Evolutionary conservation across 2,113 vertebrate genomes (phyloP), one percentile per base, ranked within the genome.

Genomic region (Orycteropus afer): DNA sequence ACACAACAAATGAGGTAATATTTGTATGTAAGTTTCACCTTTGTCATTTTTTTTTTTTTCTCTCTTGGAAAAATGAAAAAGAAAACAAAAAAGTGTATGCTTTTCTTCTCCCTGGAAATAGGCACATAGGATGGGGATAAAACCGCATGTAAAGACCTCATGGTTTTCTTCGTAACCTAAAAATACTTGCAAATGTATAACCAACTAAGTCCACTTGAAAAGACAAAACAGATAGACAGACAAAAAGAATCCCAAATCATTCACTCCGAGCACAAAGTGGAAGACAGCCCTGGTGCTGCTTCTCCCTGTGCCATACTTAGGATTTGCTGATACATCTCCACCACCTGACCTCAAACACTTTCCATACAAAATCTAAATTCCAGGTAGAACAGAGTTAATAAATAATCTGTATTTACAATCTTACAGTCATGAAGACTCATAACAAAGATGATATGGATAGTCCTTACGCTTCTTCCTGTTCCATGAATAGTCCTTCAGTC

Each of bases 1-100:
- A 99, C 98, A 98, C 98, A 99, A 99, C 98, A 98, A 97, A 99
- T 99, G 99, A 99, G 99, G 99, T 99, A 99, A 99, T 99, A 99
- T 99, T 99, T 99, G 99, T 99, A 99, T 98, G 97, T 98, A 98
- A 98, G 98, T 99, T 99, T 98, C 98, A 98, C 98, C 95, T 97
- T 98, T 98, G 97, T 99, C 22, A 86, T 98, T 97, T 97, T 94
- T 98, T 98, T 97, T 97, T 94, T 98, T 98, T 98, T 98, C 65
- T 18, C 96, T 98, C 98, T 97, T 98, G 97, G 97, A 98, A 99
- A 98, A 97, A 98, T 92, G 96, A 98, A 98, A 98, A 94, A 98
- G 95, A 96, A 95, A 97, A 53, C 85, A 97, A 94, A 97, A 93
- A 79, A 74, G 55, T 93, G 97, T 69, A 61, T 90, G 45, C 67